These are phyloP conservation scores for Troides aeacus DNA, from an alignment of 2,888 invertebrate genomes.

Conservation along the genomic window DNA sequence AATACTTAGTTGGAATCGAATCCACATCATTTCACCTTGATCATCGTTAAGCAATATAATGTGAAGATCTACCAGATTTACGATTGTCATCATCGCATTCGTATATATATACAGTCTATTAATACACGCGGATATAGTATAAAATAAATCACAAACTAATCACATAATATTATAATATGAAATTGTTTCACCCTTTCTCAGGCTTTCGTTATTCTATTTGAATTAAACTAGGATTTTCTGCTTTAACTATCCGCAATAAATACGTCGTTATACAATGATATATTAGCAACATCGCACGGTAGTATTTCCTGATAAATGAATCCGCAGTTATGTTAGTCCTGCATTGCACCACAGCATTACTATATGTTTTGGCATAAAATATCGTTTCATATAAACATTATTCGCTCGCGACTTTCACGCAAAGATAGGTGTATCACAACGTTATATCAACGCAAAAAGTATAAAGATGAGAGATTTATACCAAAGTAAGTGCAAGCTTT, in stretches of 20 bases:
- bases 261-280: constrained; percentile 21
- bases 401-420: background rate
- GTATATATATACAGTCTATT: too few species aligned
- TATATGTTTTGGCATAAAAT: constrained; percentile 4
- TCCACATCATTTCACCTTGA: too few species aligned
- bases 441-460: background rate
- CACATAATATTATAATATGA: background rate
- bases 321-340: constrained; percentile 19
- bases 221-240: constrained; percentile 3
- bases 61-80: too few species aligned
- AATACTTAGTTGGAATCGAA: too few species aligned
- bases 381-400: background rate
- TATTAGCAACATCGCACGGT: constrained; percentile 17
- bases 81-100: too few species aligned
- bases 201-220: constrained; percentile 7
- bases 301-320: constrained; percentile 24
- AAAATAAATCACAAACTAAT: background rate
- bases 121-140: too few species aligned
- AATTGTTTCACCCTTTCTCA: constrained; percentile 5
- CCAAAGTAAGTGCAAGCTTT: too few species aligned
- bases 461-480: too few species aligned
- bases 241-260: constrained; percentile 13
- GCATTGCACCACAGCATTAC: constrained; percentile 8
- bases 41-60: too few species aligned
- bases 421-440: background rate